These are phyloP conservation scores for Malurus alboscapulatus DNA, from an alignment of 2,113 vertebrate species.

Conservation along the genomic window DNA sequence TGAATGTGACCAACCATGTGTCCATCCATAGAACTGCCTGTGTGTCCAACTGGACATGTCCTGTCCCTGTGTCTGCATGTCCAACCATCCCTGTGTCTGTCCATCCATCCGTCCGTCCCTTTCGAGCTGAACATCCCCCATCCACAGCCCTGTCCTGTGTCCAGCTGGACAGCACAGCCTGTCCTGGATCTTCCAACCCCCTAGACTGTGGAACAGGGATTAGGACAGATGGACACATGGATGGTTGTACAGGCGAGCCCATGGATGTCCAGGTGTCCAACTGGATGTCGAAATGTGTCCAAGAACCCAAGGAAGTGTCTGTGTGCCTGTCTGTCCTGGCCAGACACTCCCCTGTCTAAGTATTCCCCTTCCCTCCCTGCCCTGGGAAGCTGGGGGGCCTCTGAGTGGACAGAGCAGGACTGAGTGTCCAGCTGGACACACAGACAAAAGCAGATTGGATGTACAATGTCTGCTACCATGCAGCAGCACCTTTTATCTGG, in stretches of 20 bases:
- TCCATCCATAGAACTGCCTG: too few relatives aligned
- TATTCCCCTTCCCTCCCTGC: rapidly evolving
- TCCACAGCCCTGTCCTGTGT: not conserved
- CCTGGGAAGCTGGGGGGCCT: not conserved
- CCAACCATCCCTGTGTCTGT: not conserved
- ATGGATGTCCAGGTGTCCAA: not conserved
- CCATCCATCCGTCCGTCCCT: too few relatives aligned
- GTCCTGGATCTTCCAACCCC: not conserved
- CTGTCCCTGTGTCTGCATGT: not conserved
- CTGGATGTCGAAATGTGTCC: too few relatives aligned
- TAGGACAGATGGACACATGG: not conserved
- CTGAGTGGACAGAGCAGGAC: not conserved
- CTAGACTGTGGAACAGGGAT: not conserved
- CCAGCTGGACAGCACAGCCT: not conserved
- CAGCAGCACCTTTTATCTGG: not conserved
- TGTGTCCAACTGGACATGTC: too few relatives aligned
- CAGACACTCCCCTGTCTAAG: rapidly evolving
- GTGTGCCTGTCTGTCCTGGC: not conserved
- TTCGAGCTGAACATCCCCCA: not conserved
- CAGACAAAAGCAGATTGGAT: not conserved
- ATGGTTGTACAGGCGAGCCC: not conserved
- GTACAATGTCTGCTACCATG: too few relatives aligned
- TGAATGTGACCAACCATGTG: too few relatives aligned
- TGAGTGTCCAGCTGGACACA: not conserved
- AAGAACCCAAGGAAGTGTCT: too few relatives aligned